Base-by-base conservation (phyloP, 2,888 invertebrate species). In the Spilarctia lutea region DNA sequence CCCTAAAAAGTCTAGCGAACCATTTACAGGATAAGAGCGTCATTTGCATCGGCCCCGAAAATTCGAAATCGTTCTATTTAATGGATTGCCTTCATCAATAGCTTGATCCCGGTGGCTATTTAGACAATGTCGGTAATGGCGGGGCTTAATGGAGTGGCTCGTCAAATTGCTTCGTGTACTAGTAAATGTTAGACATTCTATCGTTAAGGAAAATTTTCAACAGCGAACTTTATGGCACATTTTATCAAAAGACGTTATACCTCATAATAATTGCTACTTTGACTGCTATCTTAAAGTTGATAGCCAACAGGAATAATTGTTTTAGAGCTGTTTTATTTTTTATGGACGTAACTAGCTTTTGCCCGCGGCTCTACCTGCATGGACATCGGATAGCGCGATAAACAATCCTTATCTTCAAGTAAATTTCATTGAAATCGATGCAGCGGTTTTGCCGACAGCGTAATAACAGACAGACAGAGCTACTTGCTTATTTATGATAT, bases 61-160 rank as follows among this genome's bases (percentile, higher is more conserved):
- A 60, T 60, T 60, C 60, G 60, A n/a, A 60, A 60, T 60, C 60
- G 60, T 60, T 60, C 27, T 27, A 27, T 60, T 60, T 60, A 60
- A 60, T 60, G 60, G 27, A 60, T 60, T 60, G 60, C 60, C 60
- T 60, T 27, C 60, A 60, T 60, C 60, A 60, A 60, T 60, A 60
- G 27, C 60, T 60, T 60, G 60, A 60, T 60, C 27, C 30, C 30
- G 18, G 63, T 30, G 27, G 63, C 63, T 63, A 63, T 63, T 63
- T 30, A 63, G 63, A 63, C 27, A 16, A 63, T 30, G 63, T 18
- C 63, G 30, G 63, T 63, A 63, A 30, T 63, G 30, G 8, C 60
- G 18, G 30, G 16, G 63, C 30, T 30, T 63, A 63, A 30, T 63
- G 63, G 63, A 30, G 30, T 63, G 30, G 30, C 63, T 63, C 63